These are phyloP conservation scores for Desmophyllum pertusum DNA, from an alignment of 92 coral and sea anemone species.

Conservation along the genomic window DNA sequence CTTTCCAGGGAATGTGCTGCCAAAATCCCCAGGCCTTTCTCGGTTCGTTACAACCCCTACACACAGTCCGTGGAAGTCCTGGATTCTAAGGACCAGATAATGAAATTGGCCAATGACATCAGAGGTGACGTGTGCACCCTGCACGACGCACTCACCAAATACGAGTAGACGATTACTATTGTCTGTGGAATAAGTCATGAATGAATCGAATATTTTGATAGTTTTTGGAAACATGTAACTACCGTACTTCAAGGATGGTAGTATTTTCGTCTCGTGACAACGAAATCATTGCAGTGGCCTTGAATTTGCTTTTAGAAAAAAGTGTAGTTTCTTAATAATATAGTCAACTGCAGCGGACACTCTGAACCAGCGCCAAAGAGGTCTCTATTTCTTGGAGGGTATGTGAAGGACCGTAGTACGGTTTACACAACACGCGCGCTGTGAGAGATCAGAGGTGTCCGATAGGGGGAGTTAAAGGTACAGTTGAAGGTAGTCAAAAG, in stretches of 20 bases:
- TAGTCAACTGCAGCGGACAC: neutral
- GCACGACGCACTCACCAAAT: slow-evolving; percentile 73
- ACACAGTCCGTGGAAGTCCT: slow-evolving; percentile 95
- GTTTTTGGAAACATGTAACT: neutral
- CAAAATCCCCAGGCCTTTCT: slow-evolving; percentile 92
- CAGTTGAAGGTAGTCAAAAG: neutral
- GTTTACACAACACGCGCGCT: neutral
- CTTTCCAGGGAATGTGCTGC: slow-evolving; percentile 83
- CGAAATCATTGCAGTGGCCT: too few species aligned
- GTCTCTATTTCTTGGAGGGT: neutral
- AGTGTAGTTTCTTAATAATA: neutral
- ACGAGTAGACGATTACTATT: too few species aligned
- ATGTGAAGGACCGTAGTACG: neutral
- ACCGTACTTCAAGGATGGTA: too few species aligned
- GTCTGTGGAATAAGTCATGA: neutral
- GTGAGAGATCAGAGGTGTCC: neutral
- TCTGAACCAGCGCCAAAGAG: neutral
- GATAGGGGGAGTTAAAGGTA: neutral
- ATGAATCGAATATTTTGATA: neutral
- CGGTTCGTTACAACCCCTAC: slow-evolving; percentile 95
- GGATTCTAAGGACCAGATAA: slow-evolving; percentile 92
- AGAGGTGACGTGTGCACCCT: slow-evolving; percentile 79
- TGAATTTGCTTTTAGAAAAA: neutral
- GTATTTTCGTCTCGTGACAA: too few species aligned
- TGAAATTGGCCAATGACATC: slow-evolving; percentile 83